Base-by-base conservation (phyloP, 2,888 invertebrate species). In the Tiliacea citrago region DNA sequence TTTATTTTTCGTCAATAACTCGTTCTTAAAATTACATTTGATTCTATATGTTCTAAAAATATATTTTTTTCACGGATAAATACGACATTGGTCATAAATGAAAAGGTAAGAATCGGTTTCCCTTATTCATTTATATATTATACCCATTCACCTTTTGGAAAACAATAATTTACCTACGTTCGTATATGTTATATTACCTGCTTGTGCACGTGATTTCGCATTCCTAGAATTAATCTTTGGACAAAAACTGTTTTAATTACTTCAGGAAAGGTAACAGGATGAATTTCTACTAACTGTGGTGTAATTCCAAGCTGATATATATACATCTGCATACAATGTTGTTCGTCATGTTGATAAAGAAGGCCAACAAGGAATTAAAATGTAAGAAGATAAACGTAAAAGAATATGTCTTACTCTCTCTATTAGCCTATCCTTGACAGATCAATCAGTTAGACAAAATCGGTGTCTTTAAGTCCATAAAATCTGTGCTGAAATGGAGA, bases 161-260 rank as follows among this genome's bases (percentile, higher is more conserved):
- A 72, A 68, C 60, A 45, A 73, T 68, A 79, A 83, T 73, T 68
- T 73, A 73, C 65, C 65, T 79, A 57, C 60, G 13, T 24, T 62
- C 53, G 65, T 51, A 72, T 21, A 72, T 42, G 47, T 71, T 79
- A 71, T 71, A 71, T 68, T 55, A 39, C 24, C 21, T 21, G 21
- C 35, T 67, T 53, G 13, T 51, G 53, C 16, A 45, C 21, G 60
- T 66, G 79, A 69, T 78, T 78, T 77, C 0, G 8, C 21, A 51
- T 68, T 51, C n/a, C 51, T n/a, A 0, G 29, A 51, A 65, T 39
- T n/a, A 35, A 51, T 55, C 12, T 18, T 51, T 21, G 6, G 13
- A 29, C 5, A 8, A 49, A 24, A 47, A 24, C 8, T 24, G 6
- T 12, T n/a, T n/a, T 0, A 35, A 35, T 21, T 0, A 29, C 13